A percentile compares a stretch with the other conserved stretches of the same genome.
Conservation (phyloP, 2,888 invertebrate species). For the Euproctis similis region DNA sequence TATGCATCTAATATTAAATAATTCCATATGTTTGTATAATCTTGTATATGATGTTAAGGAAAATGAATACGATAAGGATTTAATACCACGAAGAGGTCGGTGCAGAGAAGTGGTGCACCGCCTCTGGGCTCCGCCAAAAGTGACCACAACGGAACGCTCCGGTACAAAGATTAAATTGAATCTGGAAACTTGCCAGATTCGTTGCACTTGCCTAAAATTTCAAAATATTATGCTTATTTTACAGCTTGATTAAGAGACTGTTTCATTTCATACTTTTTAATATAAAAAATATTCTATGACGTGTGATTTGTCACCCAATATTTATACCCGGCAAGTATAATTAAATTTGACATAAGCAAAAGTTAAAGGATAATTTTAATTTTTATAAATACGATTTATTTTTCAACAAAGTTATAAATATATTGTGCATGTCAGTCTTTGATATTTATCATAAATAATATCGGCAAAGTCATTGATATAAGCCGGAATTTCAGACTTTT, state of each 20-base stretch:
- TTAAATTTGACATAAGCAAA: too few species aligned
- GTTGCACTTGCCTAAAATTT: constrained; percentile 49
- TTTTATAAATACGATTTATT: too few species aligned
- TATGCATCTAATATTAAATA: constrained; percentile 17
- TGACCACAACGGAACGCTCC: constrained; percentile 54
- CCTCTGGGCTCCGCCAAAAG: constrained; percentile 34
- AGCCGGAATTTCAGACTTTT: too few species aligned
- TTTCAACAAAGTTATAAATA: too few species aligned
- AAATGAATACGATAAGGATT: constrained; percentile 35
- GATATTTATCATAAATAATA: too few species aligned
- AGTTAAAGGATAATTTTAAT: too few species aligned
- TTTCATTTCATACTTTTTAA: too few species aligned
- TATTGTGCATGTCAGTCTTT: too few species aligned
- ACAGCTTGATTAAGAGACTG: constrained; percentile 27
- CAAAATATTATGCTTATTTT: constrained; percentile 64
- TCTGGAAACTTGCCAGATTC: constrained; percentile 50
- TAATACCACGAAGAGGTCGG: constrained; percentile 38
- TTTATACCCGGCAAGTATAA: too few species aligned
- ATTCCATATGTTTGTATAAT: constrained; percentile 15
- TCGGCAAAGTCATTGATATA: too few species aligned
- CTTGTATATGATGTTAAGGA: constrained; percentile 19
- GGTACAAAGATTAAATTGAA: constrained; percentile 64
- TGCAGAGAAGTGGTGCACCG: constrained; percentile 33
- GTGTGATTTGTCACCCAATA: too few species aligned
- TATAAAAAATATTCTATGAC: too few species aligned